These are phyloP conservation scores for Notarius quadriscutis DNA, from an alignment of 2,113 vertebrate genomes.

Conservation along the genomic window DNA sequence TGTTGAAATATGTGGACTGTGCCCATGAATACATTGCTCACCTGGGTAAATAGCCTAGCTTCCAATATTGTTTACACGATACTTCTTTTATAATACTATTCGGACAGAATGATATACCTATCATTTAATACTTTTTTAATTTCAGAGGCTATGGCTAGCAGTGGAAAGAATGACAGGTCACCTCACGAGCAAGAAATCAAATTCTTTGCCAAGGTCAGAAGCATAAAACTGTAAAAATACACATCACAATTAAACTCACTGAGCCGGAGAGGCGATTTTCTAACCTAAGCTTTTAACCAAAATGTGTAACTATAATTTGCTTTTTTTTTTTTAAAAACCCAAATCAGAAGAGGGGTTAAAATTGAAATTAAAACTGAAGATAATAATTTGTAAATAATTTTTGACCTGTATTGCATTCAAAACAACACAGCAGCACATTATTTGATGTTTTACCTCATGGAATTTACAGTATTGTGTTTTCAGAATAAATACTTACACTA, in stretches of 20 bases:
- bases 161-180: constrained; percentile 91
- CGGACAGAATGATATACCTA: no score
- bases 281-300: neutral
- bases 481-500: no score
- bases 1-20: constrained; percentile 94
- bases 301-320: no score
- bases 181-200: constrained; percentile 98
- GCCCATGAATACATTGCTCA: constrained; percentile 97
- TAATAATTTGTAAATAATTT: no score
- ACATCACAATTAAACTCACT: neutral
- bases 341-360: no score
- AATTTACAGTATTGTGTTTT: no score
- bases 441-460: no score
- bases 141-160: constrained; percentile 90
- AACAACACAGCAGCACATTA: no score
- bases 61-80: neutral
- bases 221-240: neutral
- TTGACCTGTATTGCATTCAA: no score
- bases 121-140: neutral
- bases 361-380: no score
- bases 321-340: neutral
- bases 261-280: no score
- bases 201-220: constrained; percentile 97
- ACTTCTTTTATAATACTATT: neutral
- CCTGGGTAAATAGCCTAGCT: constrained; percentile 77